Base-by-base conservation (phyloP, 1,140 invertebrate species). In the Odontomachus brunneus region DNA sequence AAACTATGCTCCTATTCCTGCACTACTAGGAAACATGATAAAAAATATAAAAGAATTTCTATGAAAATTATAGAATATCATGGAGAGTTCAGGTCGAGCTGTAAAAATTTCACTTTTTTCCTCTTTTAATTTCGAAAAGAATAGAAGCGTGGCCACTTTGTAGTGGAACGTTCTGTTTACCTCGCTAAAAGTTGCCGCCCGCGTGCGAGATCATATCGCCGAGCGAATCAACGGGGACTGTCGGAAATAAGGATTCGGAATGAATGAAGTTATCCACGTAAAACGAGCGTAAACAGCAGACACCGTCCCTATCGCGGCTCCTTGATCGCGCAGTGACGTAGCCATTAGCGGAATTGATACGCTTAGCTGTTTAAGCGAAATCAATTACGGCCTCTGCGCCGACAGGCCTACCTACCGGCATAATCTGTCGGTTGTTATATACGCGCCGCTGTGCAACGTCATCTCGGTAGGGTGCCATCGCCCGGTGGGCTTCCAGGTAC, bases 301-400 rank as follows among this genome's bases (percentile, higher is more conserved):
- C 24, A 65, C n/a, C 17, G 17, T 0, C 9, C 19, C 22, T 51
- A 55, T 49, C 33, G 51, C 33, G 62, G 72, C 66, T 72, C 72
- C 80, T 67, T 71, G 53, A 72, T 81, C 71, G 29, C 11, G 44
- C 67, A 55, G 60, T 82, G 85, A 83, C 65, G 26, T 59, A 74
- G 84, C 88, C 67, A 86, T 90, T 89, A 90, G 82, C 73, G 72
- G 85, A 85, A 89, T 89, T 86, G 84, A 84, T 78, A 66, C 63
- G 87, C 69, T 85, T 84, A 80, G 73, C 65, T 83, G 86, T 90
- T 89, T 90, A 88, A 89, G 87, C 78, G 89, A 90, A 91, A 92
- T 93, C 91, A 93, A 93, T 92, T 92, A 92, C 89, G 86, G 71
- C 5, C 38, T 44, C 38, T 11, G 38, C 72, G 67, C 63, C 82